Base-by-base conservation (phyloP, 30 jellyfish, hydroid and myxozoan species). In the Catostylus mosaicus region DNA sequence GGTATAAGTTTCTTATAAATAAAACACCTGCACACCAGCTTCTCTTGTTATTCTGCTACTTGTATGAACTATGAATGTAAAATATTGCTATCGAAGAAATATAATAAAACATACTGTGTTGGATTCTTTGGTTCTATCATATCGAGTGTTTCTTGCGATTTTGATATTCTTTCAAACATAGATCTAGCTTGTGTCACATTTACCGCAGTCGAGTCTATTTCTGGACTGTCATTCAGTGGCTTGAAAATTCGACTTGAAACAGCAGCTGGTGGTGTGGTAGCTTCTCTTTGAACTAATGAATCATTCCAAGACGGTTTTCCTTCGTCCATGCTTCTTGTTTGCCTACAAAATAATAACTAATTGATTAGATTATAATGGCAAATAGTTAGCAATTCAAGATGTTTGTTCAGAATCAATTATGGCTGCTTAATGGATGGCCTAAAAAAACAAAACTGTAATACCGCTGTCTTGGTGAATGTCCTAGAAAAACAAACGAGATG, bases 181-280 rank as follows among this genome's bases (percentile, higher is more conserved):
- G 98, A 97, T 43, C 84, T 74, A 11, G 98, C 97, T 35, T 65
- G 75, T 29, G 97, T 51, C 33, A 92, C 98, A 48, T 68, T 92
- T 88, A 86, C 46, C 14, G 54, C 61, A n/a, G 97, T 60, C 11
- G 87, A 20, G 4, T 80, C 84, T 29, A 18, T 23, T 65, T 48
- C 84, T n/a, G 47, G 27, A 57, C 33, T 37, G 40, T 29, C 20
- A 22, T 31, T 29, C 32, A 19, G 32, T 26, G 61, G 30, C 9
- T 52, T 22, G 67, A 19, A 63, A 59, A 14, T 40, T 68, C 80
- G 61, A 51, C 45, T 64, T 80, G 76, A 33, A 43, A 7, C 19
- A 31, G 75, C 76, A 20, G 33, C 77, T 4, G 87, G 87, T 59
- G 89, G 80, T 19, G 80, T 62, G 34, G 52, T 59, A 12, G 77